Conservation (phyloP, 2,888 invertebrate species). For the Plemyria rubiginata region DNA sequence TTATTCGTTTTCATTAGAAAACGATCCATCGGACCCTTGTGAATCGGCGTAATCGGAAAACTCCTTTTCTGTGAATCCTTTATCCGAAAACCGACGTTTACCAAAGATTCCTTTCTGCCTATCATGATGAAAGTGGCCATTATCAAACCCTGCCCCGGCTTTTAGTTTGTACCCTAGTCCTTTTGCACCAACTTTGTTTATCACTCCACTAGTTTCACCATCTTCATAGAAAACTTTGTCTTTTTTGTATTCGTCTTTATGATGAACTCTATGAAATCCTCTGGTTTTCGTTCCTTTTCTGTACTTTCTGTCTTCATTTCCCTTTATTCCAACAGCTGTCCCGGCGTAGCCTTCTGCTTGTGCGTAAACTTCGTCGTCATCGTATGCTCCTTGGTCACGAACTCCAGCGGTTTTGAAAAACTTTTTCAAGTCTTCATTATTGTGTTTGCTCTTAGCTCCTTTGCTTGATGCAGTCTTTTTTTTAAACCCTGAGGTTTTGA, state of each 20-base stretch:
- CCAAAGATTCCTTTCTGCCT: constrained; percentile 74
- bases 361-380: constrained; percentile 72
- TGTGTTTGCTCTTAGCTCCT: constrained; percentile 60
- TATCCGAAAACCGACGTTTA: constrained; percentile 77
- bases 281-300: constrained; percentile 84
- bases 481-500: constrained; percentile 58
- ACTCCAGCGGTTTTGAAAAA: constrained; percentile 60
- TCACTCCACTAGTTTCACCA: constrained; percentile 78
- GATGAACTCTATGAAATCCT: constrained; percentile 84
- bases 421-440: constrained; percentile 64
- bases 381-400: constrained; percentile 61
- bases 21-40: constrained; percentile 70
- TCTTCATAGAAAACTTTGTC: constrained; percentile 85
- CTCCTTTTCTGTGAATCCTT: constrained; percentile 79
- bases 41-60: constrained; percentile 75
- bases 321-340: constrained; percentile 68
- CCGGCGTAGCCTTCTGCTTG: constrained; percentile 68
- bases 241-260: constrained; percentile 86
- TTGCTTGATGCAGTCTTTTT: constrained; percentile 60
- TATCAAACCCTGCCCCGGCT: constrained; percentile 72
- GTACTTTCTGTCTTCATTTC: constrained; percentile 77
- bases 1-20: constrained; percentile 47
- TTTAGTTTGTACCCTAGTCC: constrained; percentile 71
- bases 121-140: constrained; percentile 69
- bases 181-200: constrained; percentile 80